phyloP scores from a whole-genome alignment of 2,113 vertebrate species.

The Lepus timidus region DNA sequence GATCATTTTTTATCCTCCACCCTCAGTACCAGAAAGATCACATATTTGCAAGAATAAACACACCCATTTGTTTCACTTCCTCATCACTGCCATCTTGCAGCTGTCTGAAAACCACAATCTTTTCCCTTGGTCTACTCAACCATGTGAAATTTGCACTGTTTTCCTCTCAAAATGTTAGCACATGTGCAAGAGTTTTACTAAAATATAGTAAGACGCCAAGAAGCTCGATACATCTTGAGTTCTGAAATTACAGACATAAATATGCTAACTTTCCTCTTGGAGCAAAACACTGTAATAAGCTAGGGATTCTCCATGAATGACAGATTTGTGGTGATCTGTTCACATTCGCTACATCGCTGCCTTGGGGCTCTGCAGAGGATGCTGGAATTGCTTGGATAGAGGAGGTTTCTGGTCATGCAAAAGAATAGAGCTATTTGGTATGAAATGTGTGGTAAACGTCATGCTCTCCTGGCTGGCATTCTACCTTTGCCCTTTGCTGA shows the following conservation, averaged over 20 bases:
- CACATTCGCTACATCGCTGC: neutral
- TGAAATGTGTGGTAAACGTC: neutral
- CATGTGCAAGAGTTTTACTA: neutral
- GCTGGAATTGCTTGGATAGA: neutral
- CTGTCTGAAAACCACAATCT: constrained; percentile 2
- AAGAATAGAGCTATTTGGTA: neutral
- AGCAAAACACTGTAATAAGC: neutral
- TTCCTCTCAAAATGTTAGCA: constrained; percentile 38
- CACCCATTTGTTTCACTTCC: constrained; percentile 38
- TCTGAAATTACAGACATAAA: neutral
- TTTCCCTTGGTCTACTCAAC: neutral
- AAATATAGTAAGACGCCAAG: neutral
- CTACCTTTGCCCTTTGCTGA: neutral
- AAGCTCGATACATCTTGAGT: neutral
- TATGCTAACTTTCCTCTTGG: neutral
- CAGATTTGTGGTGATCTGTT: neutral
- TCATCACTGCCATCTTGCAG: constrained; percentile 13
- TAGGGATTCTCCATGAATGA: neutral
- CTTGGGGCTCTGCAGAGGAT: neutral
- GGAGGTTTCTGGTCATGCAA: neutral
- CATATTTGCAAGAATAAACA: constrained; percentile 35
- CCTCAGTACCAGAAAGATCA: constrained; percentile 2
- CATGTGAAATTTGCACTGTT: constrained; percentile 24
- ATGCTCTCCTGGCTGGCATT: neutral
- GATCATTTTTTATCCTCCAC: neutral